These are phyloP conservation scores for Belgica antarctica DNA, from an alignment of 2,888 invertebrate genomes.

Conservation along the genomic window DNA sequence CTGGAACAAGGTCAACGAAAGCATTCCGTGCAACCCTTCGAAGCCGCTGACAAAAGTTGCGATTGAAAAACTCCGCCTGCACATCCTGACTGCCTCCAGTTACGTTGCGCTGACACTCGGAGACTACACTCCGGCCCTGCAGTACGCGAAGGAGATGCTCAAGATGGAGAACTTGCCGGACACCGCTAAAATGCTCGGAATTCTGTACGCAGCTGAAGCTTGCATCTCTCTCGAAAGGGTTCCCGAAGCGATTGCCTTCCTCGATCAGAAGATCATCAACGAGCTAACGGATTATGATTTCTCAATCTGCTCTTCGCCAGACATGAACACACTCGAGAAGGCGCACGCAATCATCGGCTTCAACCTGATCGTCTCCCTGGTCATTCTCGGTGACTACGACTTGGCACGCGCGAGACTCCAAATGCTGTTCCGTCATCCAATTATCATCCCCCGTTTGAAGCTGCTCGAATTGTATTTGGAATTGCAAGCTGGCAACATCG, in stretches of 20 bases:
- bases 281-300: slow-evolving; percentile 58
- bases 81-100: slow-evolving; percentile 74
- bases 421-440: slow-evolving; percentile 51
- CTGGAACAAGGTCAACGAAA: slow-evolving; percentile 55
- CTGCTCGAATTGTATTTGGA: slow-evolving; percentile 60
- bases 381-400: slow-evolving; percentile 71
- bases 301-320: slow-evolving; percentile 53
- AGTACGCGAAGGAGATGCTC: slow-evolving; percentile 73
- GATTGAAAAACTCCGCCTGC: slow-evolving; percentile 62
- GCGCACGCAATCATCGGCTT: slow-evolving; percentile 73
- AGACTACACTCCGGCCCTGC: slow-evolving; percentile 75
- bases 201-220: slow-evolving; percentile 87
- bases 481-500: slow-evolving; percentile 58
- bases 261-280: slow-evolving; percentile 72
- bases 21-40: slow-evolving; percentile 59
- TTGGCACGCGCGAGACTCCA: slow-evolving; percentile 56
- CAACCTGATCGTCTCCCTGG: slow-evolving; percentile 74
- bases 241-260: slow-evolving; percentile 76
- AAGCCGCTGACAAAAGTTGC: slow-evolving; percentile 63
- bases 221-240: slow-evolving; percentile 77
- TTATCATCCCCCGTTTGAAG: slow-evolving; percentile 50
- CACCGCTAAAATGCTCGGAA: slow-evolving; percentile 75
- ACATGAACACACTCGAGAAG: slow-evolving; percentile 56
- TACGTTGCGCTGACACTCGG: slow-evolving; percentile 82
- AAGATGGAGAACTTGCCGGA: slow-evolving; percentile 69